Percentiles rank a stretch among this genome's conserved stretches.
phyloP scores from a whole-genome alignment of 2,797 vertebrate species.

The Morus bassanus region DNA sequence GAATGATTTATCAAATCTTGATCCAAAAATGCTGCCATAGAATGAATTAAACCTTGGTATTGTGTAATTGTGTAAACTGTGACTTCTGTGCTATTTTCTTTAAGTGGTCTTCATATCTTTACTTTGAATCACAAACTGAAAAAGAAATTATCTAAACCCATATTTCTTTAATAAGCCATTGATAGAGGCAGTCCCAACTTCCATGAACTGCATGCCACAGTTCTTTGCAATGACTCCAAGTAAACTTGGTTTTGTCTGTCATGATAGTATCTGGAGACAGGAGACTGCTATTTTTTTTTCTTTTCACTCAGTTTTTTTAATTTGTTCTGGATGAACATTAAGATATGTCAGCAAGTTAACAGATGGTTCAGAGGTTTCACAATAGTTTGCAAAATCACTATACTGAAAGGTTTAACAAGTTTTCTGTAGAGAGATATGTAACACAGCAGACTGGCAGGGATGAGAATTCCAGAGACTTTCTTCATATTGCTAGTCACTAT shows the following conservation, averaged over 20 bases:
- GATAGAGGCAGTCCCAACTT: not conserved
- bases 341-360: not conserved
- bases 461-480: not conserved
- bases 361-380: slow-evolving; percentile 22
- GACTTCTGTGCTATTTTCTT: not conserved
- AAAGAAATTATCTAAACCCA: rapidly evolving
- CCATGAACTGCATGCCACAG: not conserved
- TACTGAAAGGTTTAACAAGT: slow-evolving; percentile 4
- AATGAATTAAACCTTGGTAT: not conserved
- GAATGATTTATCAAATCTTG: not conserved
- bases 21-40: not conserved
- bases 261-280: not conserved
- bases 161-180: not conserved
- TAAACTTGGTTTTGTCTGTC: not conserved
- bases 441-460: not conserved
- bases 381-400: not conserved
- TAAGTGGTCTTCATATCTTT: not conserved
- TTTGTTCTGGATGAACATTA: not conserved
- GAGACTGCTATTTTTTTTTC: not conserved
- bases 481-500: not conserved
- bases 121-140: not conserved
- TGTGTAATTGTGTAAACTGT: not conserved
- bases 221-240: not conserved
- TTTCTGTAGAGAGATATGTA: not conserved
- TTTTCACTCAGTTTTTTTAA: not conserved